Base-by-base conservation (phyloP, 1,140 invertebrate genomes). In the Nymphalis io region DNA sequence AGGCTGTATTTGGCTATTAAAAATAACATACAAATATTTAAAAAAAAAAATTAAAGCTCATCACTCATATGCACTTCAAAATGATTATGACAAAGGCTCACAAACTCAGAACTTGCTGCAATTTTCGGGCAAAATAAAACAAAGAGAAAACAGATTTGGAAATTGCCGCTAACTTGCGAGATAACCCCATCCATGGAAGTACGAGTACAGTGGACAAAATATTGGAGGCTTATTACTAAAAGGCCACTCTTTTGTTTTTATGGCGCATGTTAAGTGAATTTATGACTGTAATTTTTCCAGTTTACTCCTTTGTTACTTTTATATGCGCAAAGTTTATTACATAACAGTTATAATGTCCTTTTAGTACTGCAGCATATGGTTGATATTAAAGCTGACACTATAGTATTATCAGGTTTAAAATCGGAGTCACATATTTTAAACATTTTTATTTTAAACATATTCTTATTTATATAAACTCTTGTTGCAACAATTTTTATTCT, bases 201-300 rank as follows among this genome's bases (percentile, higher is more conserved):
- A 53, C 27, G 15, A 33, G 33, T 40, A 42, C 44, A 60, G 20
- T 16, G 33, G 42, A 51, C 42, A 38, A 61, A 61, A 67, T 51
- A 67, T 67, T 10, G 33, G 13, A 53, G 64, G 57, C 67, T 74
- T 75, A 75, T 76, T 75, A 72, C 65, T 57, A 16, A 72, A 73
- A 78, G 69, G 73, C 73, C 77, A 76, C 74, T 72, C 70, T 68
- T 75, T 70, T 70, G 61, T 73, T 75, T 83, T 80, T 83, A 83
- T 82, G 74, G 67, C 60, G 39, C 74, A 76, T 79, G 74, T 77
- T 75, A 78, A 77, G 74, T 75, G 51, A 82, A 84, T 82, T 81
- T 82, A 82, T 81, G 62, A 71, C 74, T 73, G 73, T 81, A 79
- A 82, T 81, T 79, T 82, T 77, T 81, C 74, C 72, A 76, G 67